Conservation (phyloP, 2,888 invertebrate genomes). For the Serrognathus titanus region DNA sequence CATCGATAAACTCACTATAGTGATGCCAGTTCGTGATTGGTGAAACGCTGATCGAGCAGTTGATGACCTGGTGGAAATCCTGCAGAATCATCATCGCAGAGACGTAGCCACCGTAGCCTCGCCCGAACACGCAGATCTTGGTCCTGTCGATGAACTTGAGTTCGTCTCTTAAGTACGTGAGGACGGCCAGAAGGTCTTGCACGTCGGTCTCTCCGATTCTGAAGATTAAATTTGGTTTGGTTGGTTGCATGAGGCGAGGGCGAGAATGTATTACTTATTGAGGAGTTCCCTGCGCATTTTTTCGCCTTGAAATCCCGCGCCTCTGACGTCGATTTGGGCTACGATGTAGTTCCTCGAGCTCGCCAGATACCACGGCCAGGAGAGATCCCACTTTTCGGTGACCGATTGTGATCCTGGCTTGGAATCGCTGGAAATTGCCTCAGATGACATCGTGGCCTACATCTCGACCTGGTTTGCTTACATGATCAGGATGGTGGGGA, state of each 20-base stretch:
- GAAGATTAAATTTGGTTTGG: constrained; percentile 31
- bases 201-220: constrained; percentile 62
- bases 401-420: constrained; percentile 83
- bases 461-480: constrained; percentile 52
- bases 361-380: constrained; percentile 83
- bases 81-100: constrained; percentile 75
- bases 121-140: constrained; percentile 82
- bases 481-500: constrained; percentile 80
- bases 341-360: constrained; percentile 80
- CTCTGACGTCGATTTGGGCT: constrained; percentile 85
- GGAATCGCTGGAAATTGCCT: constrained; percentile 57
- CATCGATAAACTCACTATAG: constrained; percentile 59
- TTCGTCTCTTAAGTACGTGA: constrained; percentile 73
- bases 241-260: background rate
- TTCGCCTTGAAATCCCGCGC: constrained; percentile 81
- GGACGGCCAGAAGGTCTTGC: constrained; percentile 59
- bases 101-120: constrained; percentile 86
- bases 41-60: constrained; percentile 82
- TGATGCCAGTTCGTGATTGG: constrained; percentile 83
- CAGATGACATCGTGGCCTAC: too few relatives aligned
- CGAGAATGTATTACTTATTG: constrained; percentile 47
- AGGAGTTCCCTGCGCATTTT: constrained; percentile 69
- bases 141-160: constrained; percentile 77
- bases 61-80: constrained; percentile 72
- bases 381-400: constrained; percentile 73